Conservation (phyloP, 2,797 vertebrate species). For the Chloroceryle amazona region DNA sequence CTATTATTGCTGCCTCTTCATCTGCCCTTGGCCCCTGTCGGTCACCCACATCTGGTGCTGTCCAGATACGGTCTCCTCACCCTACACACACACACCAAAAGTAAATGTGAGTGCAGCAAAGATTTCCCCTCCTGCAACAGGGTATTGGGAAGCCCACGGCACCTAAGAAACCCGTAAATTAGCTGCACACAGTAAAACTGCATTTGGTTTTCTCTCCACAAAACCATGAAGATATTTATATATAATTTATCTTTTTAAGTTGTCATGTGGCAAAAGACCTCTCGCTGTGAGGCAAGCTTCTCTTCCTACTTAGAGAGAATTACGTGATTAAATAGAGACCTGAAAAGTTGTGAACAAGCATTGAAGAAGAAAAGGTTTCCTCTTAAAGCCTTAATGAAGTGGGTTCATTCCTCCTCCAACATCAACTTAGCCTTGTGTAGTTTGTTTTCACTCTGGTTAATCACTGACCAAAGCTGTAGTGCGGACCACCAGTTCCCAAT, state of each 20-base stretch:
- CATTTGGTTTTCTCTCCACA: conserved; percentile 80
- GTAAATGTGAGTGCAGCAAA: background rate
- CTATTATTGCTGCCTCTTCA: background rate
- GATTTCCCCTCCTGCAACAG: background rate
- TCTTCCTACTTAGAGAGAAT: conserved; percentile 94
- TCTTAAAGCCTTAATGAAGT: conserved; percentile 99
- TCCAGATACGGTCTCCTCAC: background rate
- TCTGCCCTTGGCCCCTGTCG: background rate
- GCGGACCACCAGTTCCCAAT: conserved; percentile 96
- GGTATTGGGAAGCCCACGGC: background rate
- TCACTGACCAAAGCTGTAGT: conserved; percentile 94
- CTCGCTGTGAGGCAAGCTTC: conserved; percentile 91
- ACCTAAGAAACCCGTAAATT: conserved; percentile 68
- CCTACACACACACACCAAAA: background rate
- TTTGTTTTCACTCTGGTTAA: conserved; percentile 98
- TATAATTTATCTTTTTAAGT: conserved; percentile 96
- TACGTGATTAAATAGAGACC: conserved; percentile 97
- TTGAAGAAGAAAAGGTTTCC: conserved; percentile 92
- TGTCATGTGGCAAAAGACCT: conserved; percentile 92
- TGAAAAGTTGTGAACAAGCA: conserved; percentile 94
- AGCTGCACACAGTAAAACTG: conserved; percentile 80
- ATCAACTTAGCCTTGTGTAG: conserved; percentile 94
- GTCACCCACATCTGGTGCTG: background rate
- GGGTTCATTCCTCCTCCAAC: conserved; percentile 94
- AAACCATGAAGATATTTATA: conserved; percentile 88